These are phyloP conservation scores for Axea sp. DNA, from an alignment of 2,888 invertebrate species.

Conservation along the genomic window DNA sequence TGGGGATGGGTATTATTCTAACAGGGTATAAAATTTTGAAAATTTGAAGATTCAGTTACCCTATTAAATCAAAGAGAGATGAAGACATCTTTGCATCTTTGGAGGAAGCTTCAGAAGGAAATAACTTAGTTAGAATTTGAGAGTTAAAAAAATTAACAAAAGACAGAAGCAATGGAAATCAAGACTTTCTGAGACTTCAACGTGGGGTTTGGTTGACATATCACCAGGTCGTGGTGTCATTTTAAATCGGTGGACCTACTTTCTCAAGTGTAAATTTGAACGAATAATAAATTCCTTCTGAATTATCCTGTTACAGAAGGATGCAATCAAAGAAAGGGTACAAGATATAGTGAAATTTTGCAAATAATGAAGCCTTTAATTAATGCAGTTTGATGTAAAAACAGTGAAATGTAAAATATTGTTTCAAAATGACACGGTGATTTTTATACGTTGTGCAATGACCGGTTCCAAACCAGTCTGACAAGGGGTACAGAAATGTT, in stretches of 20 bases:
- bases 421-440: not conserved
- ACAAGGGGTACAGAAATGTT: constrained; percentile 13
- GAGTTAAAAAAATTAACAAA: no score
- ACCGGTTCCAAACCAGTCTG: constrained; percentile 7
- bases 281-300: constrained; percentile 8
- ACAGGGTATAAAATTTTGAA: no score
- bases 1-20: no score
- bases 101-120: no score
- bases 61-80: no score
- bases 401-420: constrained; percentile 54
- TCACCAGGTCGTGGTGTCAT: no score
- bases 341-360: constrained; percentile 66
- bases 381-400: constrained; percentile 55
- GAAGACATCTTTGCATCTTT: no score
- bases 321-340: constrained; percentile 60
- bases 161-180: no score
- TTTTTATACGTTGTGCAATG: constrained; percentile 7
- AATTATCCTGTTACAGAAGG: constrained; percentile 54
- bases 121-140: no score
- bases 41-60: no score
- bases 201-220: no score
- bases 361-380: constrained; percentile 30
- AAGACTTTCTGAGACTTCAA: no score
- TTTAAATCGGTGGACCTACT: constrained; percentile 32
- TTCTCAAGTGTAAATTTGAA: constrained; percentile 20